Percentiles rank a stretch among this genome's conserved stretches.
Evolutionary conservation across 2,113 vertebrate species (phyloP).

Genomic region (Brachypteracias leptosomus): DNA sequence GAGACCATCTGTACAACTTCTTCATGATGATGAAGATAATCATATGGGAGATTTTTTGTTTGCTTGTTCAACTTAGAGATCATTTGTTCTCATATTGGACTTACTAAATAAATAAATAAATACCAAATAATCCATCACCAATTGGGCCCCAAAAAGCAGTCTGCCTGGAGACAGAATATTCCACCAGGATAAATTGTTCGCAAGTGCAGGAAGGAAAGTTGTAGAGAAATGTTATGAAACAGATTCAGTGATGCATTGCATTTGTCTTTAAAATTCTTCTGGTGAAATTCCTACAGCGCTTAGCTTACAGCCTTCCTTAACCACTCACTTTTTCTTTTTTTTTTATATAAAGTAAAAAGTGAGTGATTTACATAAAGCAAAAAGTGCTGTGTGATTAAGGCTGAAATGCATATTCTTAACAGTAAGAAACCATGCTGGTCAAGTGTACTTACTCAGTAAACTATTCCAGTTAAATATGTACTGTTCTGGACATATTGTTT

Average conservation of each 20-base stretch:
- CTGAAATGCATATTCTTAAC: neutral
- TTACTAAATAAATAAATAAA: neutral
- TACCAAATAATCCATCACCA: neutral
- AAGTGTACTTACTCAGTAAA: neutral
- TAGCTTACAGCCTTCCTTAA: neutral
- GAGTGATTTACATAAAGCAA: neutral
- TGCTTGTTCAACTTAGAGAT: neutral
- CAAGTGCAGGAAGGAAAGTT: neutral
- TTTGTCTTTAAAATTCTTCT: neutral
- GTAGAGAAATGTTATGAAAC: neutral
- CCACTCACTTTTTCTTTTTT: neutral
- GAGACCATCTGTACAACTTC: neutral
- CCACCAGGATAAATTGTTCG: neutral
- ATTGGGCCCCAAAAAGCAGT: neutral
- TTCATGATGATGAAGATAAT: neutral
- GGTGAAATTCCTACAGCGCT: neutral
- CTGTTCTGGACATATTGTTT: neutral
- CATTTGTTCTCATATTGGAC: neutral
- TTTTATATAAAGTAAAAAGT: neutral
- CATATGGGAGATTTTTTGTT: neutral
- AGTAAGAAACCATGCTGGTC: neutral
- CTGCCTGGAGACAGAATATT: neutral
- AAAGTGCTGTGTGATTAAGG: neutral
- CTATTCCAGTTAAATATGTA: neutral
- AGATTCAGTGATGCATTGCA: neutral